These are phyloP conservation scores for Hyperoplus lanceolatus DNA, from an alignment of 2,797 vertebrate genomes.

Conservation along the genomic window DNA sequence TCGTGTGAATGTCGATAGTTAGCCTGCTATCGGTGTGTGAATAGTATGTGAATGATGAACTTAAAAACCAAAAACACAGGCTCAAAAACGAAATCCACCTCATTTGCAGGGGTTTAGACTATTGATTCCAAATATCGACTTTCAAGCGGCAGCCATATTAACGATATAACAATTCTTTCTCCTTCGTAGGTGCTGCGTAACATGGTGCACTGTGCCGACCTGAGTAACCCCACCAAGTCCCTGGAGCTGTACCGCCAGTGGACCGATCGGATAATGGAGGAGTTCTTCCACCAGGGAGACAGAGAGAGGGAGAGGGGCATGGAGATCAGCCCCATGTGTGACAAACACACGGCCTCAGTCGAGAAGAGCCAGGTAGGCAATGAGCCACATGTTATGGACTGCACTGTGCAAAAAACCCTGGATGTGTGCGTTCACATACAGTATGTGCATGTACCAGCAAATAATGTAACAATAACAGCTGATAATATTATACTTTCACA, in stretches of 20 bases:
- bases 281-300: constrained; percentile 99
- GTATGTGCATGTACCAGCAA: too few species aligned
- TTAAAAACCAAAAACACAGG: too few species aligned
- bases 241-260: constrained; percentile 97
- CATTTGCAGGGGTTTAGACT: too few species aligned
- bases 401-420: neutral
- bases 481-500: too few species aligned
- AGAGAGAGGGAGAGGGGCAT: constrained; percentile 95
- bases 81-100: too few species aligned
- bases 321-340: constrained; percentile 99
- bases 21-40: too few species aligned
- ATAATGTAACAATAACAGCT: too few species aligned
- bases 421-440: neutral
- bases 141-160: neutral
- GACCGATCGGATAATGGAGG: constrained; percentile 99
- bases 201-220: constrained; percentile 98
- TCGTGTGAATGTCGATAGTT: too few species aligned
- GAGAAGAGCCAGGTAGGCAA: constrained; percentile 95
- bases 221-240: constrained; percentile 98
- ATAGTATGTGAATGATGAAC: too few species aligned
- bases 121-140: too few species aligned
- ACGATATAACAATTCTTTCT: neutral
- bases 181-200: constrained; percentile 92
- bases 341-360: constrained; percentile 97
- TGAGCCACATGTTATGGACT: neutral